Percentiles rank a stretch among this genome's conserved stretches.
phyloP scores from a whole-genome alignment of 2,797 vertebrate genomes.

The Merluccius polli region DNA sequence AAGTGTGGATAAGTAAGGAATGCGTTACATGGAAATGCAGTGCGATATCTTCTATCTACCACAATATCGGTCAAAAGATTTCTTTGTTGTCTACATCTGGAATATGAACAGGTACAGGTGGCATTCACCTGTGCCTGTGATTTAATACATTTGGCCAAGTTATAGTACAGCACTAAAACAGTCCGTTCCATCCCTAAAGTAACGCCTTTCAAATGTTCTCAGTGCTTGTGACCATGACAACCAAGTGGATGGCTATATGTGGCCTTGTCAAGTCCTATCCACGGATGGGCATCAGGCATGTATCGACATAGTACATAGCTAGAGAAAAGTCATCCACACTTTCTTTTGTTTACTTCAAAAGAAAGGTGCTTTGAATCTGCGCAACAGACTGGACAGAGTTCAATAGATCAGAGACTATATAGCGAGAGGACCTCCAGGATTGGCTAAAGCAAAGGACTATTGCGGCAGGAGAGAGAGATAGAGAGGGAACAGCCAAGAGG shows the following conservation, averaged over 20 bases:
- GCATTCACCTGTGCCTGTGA: neutral
- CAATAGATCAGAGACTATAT: neutral
- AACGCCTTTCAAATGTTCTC: neutral
- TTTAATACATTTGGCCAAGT: neutral
- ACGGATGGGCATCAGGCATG: neutral
- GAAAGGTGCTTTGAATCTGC: neutral
- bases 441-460: neutral
- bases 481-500: too few relatives aligned
- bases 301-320: neutral
- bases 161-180: neutral
- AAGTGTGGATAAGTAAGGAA: neutral
- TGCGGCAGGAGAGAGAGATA: neutral
- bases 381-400: neutral
- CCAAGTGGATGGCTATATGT: neutral
- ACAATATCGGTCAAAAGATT: neutral
- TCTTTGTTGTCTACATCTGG: neutral
- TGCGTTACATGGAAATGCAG: neutral
- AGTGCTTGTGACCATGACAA: too few relatives aligned
- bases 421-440: neutral
- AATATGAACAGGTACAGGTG: neutral
- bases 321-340: neutral
- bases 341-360: neutral
- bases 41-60: neutral
- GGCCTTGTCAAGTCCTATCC: neutral
- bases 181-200: neutral